Evolutionary conservation across 2,113 vertebrate species (phyloP), one percentile per base, ranked within the genome.

Genomic region (Clarias batrachus): DNA sequence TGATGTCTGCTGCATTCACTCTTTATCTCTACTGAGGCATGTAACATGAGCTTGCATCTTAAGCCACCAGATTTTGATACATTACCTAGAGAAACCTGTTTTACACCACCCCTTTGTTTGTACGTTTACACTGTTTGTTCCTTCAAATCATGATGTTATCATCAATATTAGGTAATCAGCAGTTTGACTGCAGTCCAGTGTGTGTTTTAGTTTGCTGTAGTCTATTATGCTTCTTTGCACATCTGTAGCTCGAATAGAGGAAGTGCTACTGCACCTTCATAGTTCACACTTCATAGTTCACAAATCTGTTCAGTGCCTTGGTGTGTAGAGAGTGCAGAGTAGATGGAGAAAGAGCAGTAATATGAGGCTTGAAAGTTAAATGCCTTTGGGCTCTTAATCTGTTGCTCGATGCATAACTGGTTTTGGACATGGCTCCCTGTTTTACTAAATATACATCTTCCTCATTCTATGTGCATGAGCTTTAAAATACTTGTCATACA

Each of bases 231-330:
- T 13, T 17, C 10, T 77, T 63, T 52, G 25, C 65, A 6, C 41
- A 11, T 11, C 3, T 85, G 70, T 52, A 27, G 33, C 23, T 77
- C n/a, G n/a, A 27, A 85, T 37, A 30, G 71, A 60, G 73, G 73
- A 85, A 85, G 71, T 85, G 83, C 71, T 73, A 59, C 82, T 48
- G n/a, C 16, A 82, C 48, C 65, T 84, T 65, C 10, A n/a, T 62
- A 52, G 33, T 63, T 63, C 71, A 63, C 71, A 65, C 83, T 76
- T 85, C 37, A 52, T 56, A 27, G 60, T 78, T 56, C 21, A 77
- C 60, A 52, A 33, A 63, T 65, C 25, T 65, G 14, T 77, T 77
- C 9, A 63, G 71, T 14, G 27, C n/a, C 21, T 21, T 68, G 62
- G 48, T 70, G 30, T 33, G 73, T 30, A 30, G 48, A 30, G 56